These are phyloP conservation scores for Galemys pyrenaicus DNA, from an alignment of 2,113 vertebrate species.

Conservation along the genomic window DNA sequence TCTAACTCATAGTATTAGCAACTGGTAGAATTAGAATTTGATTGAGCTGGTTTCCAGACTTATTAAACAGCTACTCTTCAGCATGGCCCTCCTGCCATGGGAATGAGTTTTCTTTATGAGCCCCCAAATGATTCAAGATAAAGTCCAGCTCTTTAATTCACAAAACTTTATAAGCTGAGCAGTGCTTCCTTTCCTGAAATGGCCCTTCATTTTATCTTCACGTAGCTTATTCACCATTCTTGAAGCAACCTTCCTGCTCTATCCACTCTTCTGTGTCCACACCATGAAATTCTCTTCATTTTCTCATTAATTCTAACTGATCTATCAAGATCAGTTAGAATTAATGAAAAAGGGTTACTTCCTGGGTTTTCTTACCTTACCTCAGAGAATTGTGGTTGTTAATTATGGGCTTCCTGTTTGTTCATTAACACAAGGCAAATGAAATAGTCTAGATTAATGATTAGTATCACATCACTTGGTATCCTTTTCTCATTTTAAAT, in stretches of 20 bases:
- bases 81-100: not conserved
- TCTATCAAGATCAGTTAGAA: too few relatives aligned
- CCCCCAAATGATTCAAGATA: not conserved
- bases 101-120: not conserved
- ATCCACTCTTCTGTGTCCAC: not conserved
- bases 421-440: not conserved
- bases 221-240: not conserved
- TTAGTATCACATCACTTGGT: not conserved
- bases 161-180: not conserved
- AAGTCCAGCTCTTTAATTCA: not conserved
- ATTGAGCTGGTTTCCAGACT: not conserved
- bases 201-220: not conserved
- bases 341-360: not conserved
- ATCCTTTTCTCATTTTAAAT: not conserved
- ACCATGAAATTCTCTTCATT: not conserved
- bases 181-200: not conserved
- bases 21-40: not conserved
- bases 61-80: not conserved
- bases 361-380: not conserved
- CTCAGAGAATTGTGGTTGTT: not conserved
- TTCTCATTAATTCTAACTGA: not conserved
- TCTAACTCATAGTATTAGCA: not conserved
- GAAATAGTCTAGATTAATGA: not conserved
- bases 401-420: not conserved
- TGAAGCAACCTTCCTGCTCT: not conserved